phyloP scores from a whole-genome alignment of 30 jellyfish, hydroid and myxozoan species.

The Morbakka virulenta region DNA sequence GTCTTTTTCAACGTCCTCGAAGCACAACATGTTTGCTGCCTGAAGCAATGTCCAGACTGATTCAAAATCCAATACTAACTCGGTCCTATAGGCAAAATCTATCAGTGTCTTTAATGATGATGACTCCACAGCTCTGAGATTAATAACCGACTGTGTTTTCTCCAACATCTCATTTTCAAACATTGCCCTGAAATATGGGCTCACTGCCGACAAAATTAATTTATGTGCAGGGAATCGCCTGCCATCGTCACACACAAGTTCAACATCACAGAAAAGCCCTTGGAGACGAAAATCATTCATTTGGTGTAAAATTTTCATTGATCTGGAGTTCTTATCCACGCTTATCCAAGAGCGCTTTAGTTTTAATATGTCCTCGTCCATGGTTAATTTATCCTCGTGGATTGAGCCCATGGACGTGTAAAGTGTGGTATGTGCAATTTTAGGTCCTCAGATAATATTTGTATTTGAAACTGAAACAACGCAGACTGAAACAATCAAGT shows the following conservation, averaged over 20 bases:
- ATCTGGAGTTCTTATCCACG: too few species aligned
- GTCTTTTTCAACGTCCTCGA: slow-evolving; percentile 59
- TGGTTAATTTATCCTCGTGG: too few species aligned
- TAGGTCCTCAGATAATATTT: too few species aligned
- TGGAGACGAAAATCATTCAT: slow-evolving; percentile 54
- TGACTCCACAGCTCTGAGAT: slow-evolving; percentile 48
- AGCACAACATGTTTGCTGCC: slow-evolving; percentile 81
- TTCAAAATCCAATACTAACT: slow-evolving; percentile 21
- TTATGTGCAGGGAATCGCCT: slow-evolving; percentile 55
- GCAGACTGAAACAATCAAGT: too few species aligned
- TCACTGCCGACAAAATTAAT: slow-evolving; percentile 66
- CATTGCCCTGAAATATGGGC: slow-evolving; percentile 84
- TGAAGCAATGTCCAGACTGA: slow-evolving; percentile 21
- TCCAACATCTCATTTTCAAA: slow-evolving; percentile 66
- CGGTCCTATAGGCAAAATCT: slow-evolving; percentile 46
- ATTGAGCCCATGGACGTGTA: too few species aligned
- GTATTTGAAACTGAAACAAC: too few species aligned
- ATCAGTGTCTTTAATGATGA: slow-evolving; percentile 37
- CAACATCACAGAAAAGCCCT: slow-evolving; percentile 55
- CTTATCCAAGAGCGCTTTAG: too few species aligned
- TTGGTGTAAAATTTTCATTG: too few species aligned
- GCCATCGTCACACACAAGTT: slow-evolving; percentile 63
- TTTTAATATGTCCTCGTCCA: too few species aligned
- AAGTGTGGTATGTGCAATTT: too few species aligned
- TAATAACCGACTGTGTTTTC: slow-evolving; percentile 27